These are phyloP conservation scores for Cenopis cana DNA, from an alignment of 2,888 invertebrate genomes.

Conservation along the genomic window DNA sequence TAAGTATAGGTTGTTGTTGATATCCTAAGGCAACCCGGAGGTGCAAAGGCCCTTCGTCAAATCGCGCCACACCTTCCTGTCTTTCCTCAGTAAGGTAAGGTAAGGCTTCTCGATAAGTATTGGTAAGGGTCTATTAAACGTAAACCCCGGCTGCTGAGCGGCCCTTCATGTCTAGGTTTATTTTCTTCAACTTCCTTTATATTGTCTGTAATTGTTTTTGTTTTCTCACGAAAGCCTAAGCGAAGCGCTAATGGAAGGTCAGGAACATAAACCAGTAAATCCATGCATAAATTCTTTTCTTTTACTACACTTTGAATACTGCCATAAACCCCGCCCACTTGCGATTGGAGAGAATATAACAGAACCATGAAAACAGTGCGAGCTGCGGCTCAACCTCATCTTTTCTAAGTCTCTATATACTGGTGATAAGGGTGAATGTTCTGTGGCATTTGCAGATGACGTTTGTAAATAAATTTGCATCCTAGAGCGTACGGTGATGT, in stretches of 20 bases:
- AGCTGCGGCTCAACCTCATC: background rate
- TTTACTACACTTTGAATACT: constrained; percentile 46
- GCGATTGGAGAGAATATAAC: constrained; percentile 48
- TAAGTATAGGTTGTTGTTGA: background rate
- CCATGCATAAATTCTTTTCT: constrained; percentile 43
- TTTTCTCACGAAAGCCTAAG: constrained; percentile 28
- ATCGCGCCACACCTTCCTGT: no score
- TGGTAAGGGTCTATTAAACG: no score
- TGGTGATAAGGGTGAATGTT: constrained; percentile 9
- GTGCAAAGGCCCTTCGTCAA: no score
- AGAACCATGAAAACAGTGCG: constrained; percentile 5
- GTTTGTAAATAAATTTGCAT: constrained; percentile 44
- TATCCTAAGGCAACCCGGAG: no score
- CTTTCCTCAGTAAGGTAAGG: no score
- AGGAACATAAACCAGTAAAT: constrained; percentile 38
- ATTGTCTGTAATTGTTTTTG: constrained; percentile 15
- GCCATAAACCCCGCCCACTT: constrained; percentile 49
- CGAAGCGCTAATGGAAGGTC: constrained; percentile 31
- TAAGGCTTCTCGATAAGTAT: no score
- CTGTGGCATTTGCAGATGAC: constrained; percentile 41
- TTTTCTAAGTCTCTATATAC: constrained; percentile 5
- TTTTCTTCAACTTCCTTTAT: constrained; percentile 6
- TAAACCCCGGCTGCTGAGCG: no score
- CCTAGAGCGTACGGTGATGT: constrained; percentile 56
- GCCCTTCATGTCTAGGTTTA: no score